phyloP scores from a whole-genome alignment of 23 tunicate genomes.

The Halocynthia roretzi region DNA sequence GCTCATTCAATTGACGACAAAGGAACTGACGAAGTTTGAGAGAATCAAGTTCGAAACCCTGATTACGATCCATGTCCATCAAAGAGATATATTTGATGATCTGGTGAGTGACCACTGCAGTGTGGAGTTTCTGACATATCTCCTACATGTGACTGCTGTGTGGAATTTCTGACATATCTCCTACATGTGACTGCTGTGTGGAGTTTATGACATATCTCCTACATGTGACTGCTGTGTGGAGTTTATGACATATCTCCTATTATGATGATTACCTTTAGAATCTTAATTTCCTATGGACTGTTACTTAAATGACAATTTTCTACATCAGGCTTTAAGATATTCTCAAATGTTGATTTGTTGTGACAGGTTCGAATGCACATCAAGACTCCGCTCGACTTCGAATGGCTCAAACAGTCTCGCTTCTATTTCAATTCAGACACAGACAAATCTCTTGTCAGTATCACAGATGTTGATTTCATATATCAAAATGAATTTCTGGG shows the following conservation, averaged over 20 bases:
- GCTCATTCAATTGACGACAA: constrained; percentile 80
- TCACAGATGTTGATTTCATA: constrained; percentile 91
- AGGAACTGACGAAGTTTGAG: constrained; percentile 90
- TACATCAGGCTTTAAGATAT: background rate
- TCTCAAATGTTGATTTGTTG: background rate
- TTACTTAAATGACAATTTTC: too few relatives aligned
- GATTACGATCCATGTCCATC: constrained; percentile 98
- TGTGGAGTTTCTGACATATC: background rate
- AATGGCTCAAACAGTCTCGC: constrained; percentile 97
- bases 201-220: too few relatives aligned
- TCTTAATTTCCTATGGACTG: too few relatives aligned
- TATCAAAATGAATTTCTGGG: constrained; percentile 98
- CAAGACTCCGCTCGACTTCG: constrained; percentile 89
- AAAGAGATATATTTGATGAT: constrained; percentile 94
- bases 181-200: too few relatives aligned
- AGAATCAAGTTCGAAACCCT: constrained; percentile 93
- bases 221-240: too few relatives aligned
- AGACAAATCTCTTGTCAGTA: constrained; percentile 79
- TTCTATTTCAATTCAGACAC: constrained; percentile 94
- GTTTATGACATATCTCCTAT: too few relatives aligned
- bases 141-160: too few relatives aligned
- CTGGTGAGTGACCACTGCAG: constrained; percentile 28
- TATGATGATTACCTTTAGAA: too few relatives aligned
- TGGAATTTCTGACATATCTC: too few relatives aligned
- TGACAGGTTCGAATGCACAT: constrained; percentile 91